A percentile compares a stretch with the other conserved stretches of the same genome.
Evolutionary conservation across 2,888 invertebrate species (phyloP).

Genomic region (Drosophila basisetae): DNA sequence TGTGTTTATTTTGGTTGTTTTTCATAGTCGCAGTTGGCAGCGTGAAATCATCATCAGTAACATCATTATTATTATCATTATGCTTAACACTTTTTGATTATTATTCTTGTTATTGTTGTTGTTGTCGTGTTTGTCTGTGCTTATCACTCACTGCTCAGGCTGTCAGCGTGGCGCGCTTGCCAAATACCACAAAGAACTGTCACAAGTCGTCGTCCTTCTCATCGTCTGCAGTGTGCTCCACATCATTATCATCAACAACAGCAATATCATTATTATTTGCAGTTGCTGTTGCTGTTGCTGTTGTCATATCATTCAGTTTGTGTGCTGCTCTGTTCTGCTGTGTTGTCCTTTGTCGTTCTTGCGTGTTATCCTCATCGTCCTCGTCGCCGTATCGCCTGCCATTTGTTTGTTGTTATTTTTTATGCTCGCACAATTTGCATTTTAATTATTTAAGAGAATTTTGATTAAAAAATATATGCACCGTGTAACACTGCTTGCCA

Average conservation of each 20-base stretch:
- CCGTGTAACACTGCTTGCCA: constrained; percentile 3
- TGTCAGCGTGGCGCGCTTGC: constrained; percentile 28
- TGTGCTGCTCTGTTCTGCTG: constrained; percentile 10
- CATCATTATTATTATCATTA: constrained; percentile 38
- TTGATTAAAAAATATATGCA: constrained; percentile 82
- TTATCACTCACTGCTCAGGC: constrained; percentile 4
- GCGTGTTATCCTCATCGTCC: constrained; percentile 47
- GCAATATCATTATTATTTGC: constrained; percentile 32
- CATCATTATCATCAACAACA: constrained; percentile 33
- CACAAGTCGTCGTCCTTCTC: constrained; percentile 59
- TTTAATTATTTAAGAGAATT: constrained; percentile 85
- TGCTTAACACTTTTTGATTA: constrained; percentile 61
- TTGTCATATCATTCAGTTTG: constrained; percentile 61
- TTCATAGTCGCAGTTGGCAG: constrained; percentile 19
- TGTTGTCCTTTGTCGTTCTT: constrained; percentile 67
- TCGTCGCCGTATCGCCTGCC: constrained; percentile 37
- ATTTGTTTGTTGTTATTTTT: constrained; percentile 70
- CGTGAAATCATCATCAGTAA: constrained; percentile 21
- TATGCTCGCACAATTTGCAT: constrained; percentile 81
- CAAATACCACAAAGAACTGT: constrained; percentile 78
- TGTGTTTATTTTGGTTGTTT: not conserved
- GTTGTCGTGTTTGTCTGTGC: constrained; percentile 4
- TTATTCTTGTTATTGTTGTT: not conserved
- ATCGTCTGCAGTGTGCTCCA: constrained; percentile 27
- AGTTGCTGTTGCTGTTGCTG: constrained; percentile 35